Base-by-base conservation (phyloP, 2,113 vertebrate species). In the Ifrita kowaldi region DNA sequence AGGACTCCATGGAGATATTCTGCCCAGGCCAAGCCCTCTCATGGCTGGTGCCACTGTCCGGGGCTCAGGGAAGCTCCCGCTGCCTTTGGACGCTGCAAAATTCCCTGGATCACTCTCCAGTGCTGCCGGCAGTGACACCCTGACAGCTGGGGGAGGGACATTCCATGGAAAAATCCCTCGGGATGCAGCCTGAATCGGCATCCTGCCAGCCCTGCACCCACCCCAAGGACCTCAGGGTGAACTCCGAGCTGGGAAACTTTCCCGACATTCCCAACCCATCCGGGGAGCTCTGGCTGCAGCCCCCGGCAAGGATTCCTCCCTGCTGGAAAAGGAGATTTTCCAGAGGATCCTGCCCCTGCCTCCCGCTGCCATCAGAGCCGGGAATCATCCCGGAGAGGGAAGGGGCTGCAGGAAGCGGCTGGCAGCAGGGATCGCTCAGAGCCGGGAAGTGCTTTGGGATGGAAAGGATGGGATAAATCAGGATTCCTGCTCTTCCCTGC, bases 381-480 rank as follows among this genome's bases (percentile, higher is more conserved):
- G 78, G 75, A 55, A 77, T 44, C 41, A 0, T 26, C 77, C 53
- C 2, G 9, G 89, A 71, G 3, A 59, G 84, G 37, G 77, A n/a
- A 50, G 41, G 69, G 69, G 82, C 50, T 23, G 74, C 74, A 82
- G 83, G 71, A 33, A 68, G 16, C 55, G 83, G 74, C 13, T 55
- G 86, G 89, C 83, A 91, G 77, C 39, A 9, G 22, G 70, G 90
- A 63, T 16, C 0, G 15, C 74, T 63, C 41, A 8, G 62, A 13
- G 57, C 30, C 20, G 35, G 90, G 35, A 78, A 71, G 39, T 7
- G 78, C 87, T 84, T 47, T 63, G 92, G 90, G 78, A 92, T 77
- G 91, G 82, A 44, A 56, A 91, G 67, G 53, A 55, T 55, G 89
- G 74, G 63, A 90, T 79, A 56, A 91, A 96, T 95, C 3, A 46